Percentiles rank a stretch among this genome's conserved stretches.
phyloP scores from a whole-genome alignment of 2,113 vertebrate species.

The Hipposideros armiger region DNA sequence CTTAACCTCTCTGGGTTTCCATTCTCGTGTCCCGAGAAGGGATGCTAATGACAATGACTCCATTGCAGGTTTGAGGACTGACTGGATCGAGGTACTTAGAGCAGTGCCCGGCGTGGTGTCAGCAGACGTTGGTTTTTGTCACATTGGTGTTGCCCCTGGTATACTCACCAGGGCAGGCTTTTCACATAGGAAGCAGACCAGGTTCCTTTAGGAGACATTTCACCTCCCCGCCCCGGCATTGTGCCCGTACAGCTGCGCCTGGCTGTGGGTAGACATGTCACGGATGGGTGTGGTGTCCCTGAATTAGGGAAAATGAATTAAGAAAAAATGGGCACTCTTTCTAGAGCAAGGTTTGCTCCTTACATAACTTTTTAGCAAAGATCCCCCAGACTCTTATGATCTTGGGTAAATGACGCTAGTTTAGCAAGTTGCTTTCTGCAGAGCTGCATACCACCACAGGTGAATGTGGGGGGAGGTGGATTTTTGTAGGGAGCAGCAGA shows the following conservation, averaged over 20 bases:
- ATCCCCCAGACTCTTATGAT: fast-evolving
- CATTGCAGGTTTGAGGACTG: fast-evolving
- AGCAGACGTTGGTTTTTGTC: fast-evolving
- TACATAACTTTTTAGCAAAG: neutral
- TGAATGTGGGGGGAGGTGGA: too few species aligned
- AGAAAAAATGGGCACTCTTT: fast-evolving
- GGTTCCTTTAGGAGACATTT: fast-evolving
- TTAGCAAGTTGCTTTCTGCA: neutral
- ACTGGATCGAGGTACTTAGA: fast-evolving
- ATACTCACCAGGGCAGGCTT: fast-evolving
- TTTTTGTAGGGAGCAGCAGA: neutral
- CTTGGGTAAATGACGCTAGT: neutral
- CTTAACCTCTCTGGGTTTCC: neutral
- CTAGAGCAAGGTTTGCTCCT: neutral
- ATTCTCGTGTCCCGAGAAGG: neutral
- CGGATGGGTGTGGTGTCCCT: neutral
- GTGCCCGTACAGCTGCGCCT: fast-evolving
- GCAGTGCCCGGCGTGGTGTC: fast-evolving
- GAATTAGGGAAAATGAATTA: neutral
- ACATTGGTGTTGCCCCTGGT: fast-evolving
- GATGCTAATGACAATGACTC: fast-evolving
- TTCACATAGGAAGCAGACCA: fast-evolving
- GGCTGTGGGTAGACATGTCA: fast-evolving
- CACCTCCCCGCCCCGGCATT: fast-evolving
- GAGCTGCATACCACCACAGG: neutral